Conservation (phyloP, 1,140 invertebrate species). For the Plectus sambesii region DNA sequence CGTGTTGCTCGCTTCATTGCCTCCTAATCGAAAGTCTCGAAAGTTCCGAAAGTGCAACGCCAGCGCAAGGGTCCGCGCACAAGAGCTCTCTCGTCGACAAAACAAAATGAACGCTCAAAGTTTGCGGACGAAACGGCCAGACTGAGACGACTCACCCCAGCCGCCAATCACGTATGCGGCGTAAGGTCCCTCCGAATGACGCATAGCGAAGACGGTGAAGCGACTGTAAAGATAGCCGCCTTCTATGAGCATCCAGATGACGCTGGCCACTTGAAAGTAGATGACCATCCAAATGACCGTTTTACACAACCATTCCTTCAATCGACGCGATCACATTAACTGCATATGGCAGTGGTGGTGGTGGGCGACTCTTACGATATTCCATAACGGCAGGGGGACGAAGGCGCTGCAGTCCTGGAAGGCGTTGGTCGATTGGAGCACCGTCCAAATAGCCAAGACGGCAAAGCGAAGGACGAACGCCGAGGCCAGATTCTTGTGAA, state of each 20-base stretch:
- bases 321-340: slow-evolving; percentile 6
- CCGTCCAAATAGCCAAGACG: slow-evolving; percentile 39
- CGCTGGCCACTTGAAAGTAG: slow-evolving; percentile 43
- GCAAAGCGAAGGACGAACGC: slow-evolving; percentile 49
- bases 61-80: no score
- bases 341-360: slow-evolving; percentile 12
- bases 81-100: no score
- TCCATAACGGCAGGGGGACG: slow-evolving; percentile 24
- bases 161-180: slow-evolving; percentile 34
- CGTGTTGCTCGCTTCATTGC: no score
- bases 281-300: slow-evolving; percentile 41
- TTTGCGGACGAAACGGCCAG: no score
- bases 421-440: slow-evolving; percentile 30
- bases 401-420: slow-evolving; percentile 42
- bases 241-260: slow-evolving; percentile 46
- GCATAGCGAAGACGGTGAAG: slow-evolving; percentile 44
- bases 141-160: slow-evolving; percentile 44
- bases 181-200: slow-evolving; percentile 36
- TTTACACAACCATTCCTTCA: slow-evolving; percentile 44
- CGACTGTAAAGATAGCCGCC: slow-evolving; percentile 37
- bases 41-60: no score
- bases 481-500: slow-evolving; percentile 50
- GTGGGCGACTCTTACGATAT: slow-evolving; percentile 20
- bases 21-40: no score
- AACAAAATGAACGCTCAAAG: no score